Evolutionary conservation across 2,888 invertebrate genomes (phyloP).

Genomic region (Morinoia aosen): DNA sequence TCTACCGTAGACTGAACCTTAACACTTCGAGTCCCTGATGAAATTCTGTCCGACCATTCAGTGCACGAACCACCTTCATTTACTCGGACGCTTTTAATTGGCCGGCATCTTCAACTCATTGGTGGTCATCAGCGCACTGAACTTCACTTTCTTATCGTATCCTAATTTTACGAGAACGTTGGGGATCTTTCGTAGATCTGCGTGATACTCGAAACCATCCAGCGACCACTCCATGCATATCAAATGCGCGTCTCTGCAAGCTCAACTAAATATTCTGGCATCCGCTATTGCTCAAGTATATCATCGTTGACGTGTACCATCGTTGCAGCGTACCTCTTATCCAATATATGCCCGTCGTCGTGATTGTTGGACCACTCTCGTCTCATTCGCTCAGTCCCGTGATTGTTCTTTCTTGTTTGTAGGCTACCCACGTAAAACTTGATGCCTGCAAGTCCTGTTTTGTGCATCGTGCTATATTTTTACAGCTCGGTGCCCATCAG

Average conservation of each 20-base stretch:
- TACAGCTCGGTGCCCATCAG: neutral
- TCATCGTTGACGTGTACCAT: neutral
- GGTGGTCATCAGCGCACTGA: neutral
- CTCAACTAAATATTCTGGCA: neutral
- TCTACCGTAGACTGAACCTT: neutral
- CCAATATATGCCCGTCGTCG: neutral
- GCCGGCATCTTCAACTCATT: neutral
- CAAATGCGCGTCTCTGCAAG: neutral
- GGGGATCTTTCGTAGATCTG: neutral
- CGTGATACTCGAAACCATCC: neutral
- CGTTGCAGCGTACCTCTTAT: neutral
- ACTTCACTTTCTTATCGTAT: neutral
- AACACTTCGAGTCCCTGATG: neutral
- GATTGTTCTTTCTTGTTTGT: neutral
- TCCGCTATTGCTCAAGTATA: neutral
- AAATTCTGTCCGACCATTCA: neutral
- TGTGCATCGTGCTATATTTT: neutral
- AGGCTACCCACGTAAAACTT: neutral
- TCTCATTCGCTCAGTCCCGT: neutral
- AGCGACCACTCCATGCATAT: constrained; percentile 41
- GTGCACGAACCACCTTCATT: neutral
- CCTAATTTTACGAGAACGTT: neutral
- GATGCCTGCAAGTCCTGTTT: neutral
- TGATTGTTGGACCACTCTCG: neutral
- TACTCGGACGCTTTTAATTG: neutral